Percentiles rank a stretch among this genome's conserved stretches.
phyloP scores from a whole-genome alignment of 1,140 invertebrate species.

The Lethrus apterus region DNA sequence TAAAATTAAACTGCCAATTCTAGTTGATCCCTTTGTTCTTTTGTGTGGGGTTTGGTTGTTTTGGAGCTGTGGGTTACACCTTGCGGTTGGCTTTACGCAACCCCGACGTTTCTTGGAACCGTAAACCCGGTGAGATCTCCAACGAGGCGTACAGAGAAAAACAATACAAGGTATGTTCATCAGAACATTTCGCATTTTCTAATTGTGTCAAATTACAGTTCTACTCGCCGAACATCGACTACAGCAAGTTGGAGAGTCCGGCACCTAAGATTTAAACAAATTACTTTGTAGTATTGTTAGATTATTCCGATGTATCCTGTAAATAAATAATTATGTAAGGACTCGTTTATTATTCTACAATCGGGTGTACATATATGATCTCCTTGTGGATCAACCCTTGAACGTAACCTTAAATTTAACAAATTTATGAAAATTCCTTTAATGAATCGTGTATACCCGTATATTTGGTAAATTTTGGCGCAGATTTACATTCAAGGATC shows the following conservation, averaged over 20 bases:
- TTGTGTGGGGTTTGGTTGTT: conserved; percentile 57
- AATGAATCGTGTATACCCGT: too few species aligned
- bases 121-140: conserved; percentile 63
- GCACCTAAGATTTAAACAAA: conserved; percentile 56
- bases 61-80: conserved; percentile 54
- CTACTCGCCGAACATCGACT: conserved; percentile 56
- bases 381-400: too few species aligned
- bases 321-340: conserved; percentile 8
- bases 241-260: conserved; percentile 51
- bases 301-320: conserved; percentile 5
- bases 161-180: conserved; percentile 69
- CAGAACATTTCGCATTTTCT: not conserved
- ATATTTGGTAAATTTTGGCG: too few species aligned
- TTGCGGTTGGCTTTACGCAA: conserved; percentile 60
- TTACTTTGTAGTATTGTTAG: conserved; percentile 10
- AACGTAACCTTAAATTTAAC: too few species aligned
- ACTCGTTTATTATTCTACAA: too few species aligned
- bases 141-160: conserved; percentile 72
- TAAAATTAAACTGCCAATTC: conserved; percentile 17
- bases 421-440: too few species aligned
- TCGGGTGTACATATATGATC: too few species aligned
- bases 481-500: too few species aligned
- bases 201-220: conserved; percentile 48
- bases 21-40: conserved; percentile 73
- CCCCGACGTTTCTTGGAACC: conserved; percentile 75